These are phyloP conservation scores for Chelon labrosus DNA, from an alignment of 2,797 vertebrate genomes.

Conservation along the genomic window DNA sequence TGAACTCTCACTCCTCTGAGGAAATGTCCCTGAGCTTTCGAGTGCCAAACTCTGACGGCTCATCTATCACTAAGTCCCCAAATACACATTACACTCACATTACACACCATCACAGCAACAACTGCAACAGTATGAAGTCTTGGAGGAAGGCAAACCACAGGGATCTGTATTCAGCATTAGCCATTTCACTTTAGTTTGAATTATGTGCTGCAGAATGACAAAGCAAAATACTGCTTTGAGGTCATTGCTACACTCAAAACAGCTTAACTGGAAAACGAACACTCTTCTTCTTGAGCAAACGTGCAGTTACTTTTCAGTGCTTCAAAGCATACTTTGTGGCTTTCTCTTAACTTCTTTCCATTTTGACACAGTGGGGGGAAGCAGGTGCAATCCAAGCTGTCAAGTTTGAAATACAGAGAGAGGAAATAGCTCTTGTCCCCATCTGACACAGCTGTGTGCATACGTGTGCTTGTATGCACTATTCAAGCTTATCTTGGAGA, in stretches of 20 bases:
- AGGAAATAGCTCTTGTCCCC: conserved; percentile 78
- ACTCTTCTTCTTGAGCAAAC: conserved; percentile 14
- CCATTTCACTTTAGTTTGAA: conserved; percentile 29
- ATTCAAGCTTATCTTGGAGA: conserved; percentile 66
- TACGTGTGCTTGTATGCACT: conserved; percentile 4
- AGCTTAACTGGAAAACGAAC: conserved; percentile 18
- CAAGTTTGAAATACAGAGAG: conserved; percentile 71
- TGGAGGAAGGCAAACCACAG: conserved; percentile 33
- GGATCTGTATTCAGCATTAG: conserved; percentile 29
- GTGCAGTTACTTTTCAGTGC: conserved; percentile 32
- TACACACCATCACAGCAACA: conserved; percentile 72
- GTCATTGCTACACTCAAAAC: conserved; percentile 10
- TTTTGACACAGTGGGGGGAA: conserved; percentile 67
- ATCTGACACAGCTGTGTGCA: conserved; percentile 61
- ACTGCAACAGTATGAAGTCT: conserved; percentile 50
- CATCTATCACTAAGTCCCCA: conserved; percentile 77
- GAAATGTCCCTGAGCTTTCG: conserved; percentile 79
- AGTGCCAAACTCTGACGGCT: conserved; percentile 75
- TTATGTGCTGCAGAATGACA: conserved; percentile 40
- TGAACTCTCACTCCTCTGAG: conserved; percentile 83
- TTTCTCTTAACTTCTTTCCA: conserved; percentile 64
- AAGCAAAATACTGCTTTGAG: conserved; percentile 28
- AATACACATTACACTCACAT: conserved; percentile 79
- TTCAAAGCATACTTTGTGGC: conserved; percentile 46
- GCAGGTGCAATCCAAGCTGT: conserved; percentile 77